phyloP scores from a whole-genome alignment of 1,140 invertebrate genomes.

The Dolichoris vasculosae region DNA sequence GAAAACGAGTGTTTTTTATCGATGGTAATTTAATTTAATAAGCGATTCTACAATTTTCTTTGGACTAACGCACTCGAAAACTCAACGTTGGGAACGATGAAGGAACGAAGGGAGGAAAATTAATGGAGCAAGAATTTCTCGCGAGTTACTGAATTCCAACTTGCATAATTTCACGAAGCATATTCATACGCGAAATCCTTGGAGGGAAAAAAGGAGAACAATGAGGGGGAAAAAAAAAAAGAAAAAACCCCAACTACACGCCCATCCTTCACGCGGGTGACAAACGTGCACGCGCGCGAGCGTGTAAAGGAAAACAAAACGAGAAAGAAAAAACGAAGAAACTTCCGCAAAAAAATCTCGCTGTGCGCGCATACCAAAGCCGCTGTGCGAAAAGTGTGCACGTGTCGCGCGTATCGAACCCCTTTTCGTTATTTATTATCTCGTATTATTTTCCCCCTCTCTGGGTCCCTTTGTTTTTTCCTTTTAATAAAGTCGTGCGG shows the following conservation, averaged over 20 bases:
- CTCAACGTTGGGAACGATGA: neutral
- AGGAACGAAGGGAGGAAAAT: neutral
- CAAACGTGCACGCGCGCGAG: neutral
- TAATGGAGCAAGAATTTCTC: neutral
- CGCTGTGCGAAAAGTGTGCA: constrained; percentile 1
- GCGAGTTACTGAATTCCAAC: neutral
- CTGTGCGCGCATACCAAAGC: neutral
- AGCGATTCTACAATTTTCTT: neutral
- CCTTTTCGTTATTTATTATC: neutral
- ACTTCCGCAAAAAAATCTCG: constrained; percentile 1
- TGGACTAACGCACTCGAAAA: neutral
- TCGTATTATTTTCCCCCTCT: neutral
- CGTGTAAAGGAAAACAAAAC: neutral
- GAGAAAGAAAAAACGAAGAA: neutral
- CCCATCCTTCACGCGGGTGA: constrained; percentile 1
- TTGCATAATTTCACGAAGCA: constrained; percentile 10
- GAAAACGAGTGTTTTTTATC: too few relatives aligned
- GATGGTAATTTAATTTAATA: neutral
- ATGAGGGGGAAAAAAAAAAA: neutral
- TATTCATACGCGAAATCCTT: neutral
- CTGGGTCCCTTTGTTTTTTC: neutral
- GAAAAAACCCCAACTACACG: neutral
- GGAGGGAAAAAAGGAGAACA: neutral
- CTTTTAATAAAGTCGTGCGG: neutral
- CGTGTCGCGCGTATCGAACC: neutral